Evolutionary conservation across 2,888 invertebrate genomes (phyloP).

Genomic region (Griposia aprilina): DNA sequence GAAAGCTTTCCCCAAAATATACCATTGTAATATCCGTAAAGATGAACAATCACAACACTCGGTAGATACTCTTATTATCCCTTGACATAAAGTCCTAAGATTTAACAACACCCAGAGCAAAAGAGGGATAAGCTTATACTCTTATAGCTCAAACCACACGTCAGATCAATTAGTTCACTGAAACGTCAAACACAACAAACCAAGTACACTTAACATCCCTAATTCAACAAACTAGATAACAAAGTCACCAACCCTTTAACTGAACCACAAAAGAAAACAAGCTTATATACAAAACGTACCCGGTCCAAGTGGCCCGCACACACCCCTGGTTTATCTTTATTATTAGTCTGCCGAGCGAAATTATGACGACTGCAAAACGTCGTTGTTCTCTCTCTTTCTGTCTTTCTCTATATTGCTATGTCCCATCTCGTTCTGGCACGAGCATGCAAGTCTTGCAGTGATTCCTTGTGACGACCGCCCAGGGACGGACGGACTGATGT

Average conservation of each 20-base stretch:
- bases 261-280: slow-evolving; percentile 56
- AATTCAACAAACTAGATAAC: slow-evolving; percentile 50
- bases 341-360: slow-evolving; percentile 90
- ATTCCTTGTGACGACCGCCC: slow-evolving; percentile 81
- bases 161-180: slow-evolving; percentile 33
- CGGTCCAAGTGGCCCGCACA: slow-evolving; percentile 59
- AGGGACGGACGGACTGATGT: slow-evolving; percentile 78
- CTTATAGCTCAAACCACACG: slow-evolving; percentile 9
- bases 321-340: slow-evolving; percentile 88
- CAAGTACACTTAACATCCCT: slow-evolving; percentile 16
- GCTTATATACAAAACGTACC: slow-evolving; percentile 48
- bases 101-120: background rate
- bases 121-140: background rate
- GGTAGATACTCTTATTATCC: background rate
- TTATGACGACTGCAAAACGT: slow-evolving; percentile 91
- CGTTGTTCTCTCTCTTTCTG: slow-evolving; percentile 75
- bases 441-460: slow-evolving; percentile 83
- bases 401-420: slow-evolving; percentile 32
- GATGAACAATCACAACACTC: background rate
- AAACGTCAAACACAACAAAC: slow-evolving; percentile 24
- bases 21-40: background rate
- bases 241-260: slow-evolving; percentile 46
- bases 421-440: slow-evolving; percentile 70
- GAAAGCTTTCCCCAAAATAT: background rate
- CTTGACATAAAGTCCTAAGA: background rate